phyloP scores from a whole-genome alignment of 64 coral and sea anemone species.

The Montipora sp. region DNA sequence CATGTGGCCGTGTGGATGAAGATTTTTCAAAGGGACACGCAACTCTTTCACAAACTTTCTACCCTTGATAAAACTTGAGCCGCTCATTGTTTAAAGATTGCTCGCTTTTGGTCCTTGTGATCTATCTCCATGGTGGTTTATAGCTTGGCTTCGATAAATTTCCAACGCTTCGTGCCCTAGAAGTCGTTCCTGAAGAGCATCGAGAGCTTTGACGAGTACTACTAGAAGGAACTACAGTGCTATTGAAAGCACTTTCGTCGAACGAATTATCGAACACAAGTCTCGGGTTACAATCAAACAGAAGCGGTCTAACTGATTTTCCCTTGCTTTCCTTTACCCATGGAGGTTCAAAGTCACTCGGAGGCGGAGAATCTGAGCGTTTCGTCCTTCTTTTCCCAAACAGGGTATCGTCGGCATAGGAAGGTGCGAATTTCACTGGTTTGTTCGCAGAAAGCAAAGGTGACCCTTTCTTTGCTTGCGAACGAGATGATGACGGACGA shows the following conservation, averaged over 20 bases:
- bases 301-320: slow-evolving; percentile 43
- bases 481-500: slow-evolving; percentile 36
- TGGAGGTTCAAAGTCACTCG: slow-evolving; percentile 61
- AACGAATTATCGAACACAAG: slow-evolving; percentile 52
- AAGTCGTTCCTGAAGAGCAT: neutral
- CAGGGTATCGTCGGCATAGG: slow-evolving; percentile 67
- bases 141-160: neutral
- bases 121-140: slow-evolving; percentile 57
- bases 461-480: slow-evolving; percentile 20
- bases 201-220: slow-evolving; percentile 5
- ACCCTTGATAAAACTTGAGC: too few species aligned
- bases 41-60: too few species aligned
- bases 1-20: too few species aligned
- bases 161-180: neutral
- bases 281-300: slow-evolving; percentile 65
- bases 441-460: slow-evolving; percentile 60
- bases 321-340: slow-evolving; percentile 74
- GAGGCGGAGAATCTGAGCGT: slow-evolving; percentile 62
- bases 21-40: too few species aligned
- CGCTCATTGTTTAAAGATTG: too few species aligned
- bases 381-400: slow-evolving; percentile 84
- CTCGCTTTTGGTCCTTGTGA: too few species aligned
- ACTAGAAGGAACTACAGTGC: neutral
- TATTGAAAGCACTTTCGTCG: neutral
- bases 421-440: slow-evolving; percentile 82